Evolutionary conservation across 2,888 invertebrate genomes (phyloP), one percentile per base, ranked within the genome.

Genomic region (Thecocarcelia acutangulata): DNA sequence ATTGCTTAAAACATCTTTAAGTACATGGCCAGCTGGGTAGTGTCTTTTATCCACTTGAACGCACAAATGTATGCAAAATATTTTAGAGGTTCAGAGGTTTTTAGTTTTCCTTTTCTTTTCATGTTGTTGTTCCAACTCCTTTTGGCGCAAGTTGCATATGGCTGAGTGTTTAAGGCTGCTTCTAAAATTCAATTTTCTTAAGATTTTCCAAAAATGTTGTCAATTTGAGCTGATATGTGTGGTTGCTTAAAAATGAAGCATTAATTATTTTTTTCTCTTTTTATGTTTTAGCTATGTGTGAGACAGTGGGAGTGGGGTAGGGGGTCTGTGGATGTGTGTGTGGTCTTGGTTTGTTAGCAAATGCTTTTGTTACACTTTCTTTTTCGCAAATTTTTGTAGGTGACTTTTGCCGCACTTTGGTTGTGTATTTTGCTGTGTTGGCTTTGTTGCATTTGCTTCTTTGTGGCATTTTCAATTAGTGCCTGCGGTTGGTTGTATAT

Each of bases 391-490:
- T 46, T 54, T 46, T 44, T 28, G 33, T 76, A 61, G 61, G 13
- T 76, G 69, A 76, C 76, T 76, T 76, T 70, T 50, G 42, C 42
- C 63, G 24, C 56, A 61, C 59, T 73, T 61, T 73, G 13, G 11
- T 52, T 28, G 19, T 33, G 40, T 19, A 21, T 64, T 40, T 76
- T 63, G 50, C 15, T 19, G 24, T 19, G 24, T 54, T 33, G 46
- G 33, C 52, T 42, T 17, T 69, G 68, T 61, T 78, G 64, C 58
- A 78, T 54, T 74, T 82, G 74, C 66, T 64, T 83, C 75, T 79
- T 66, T 84, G 84, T 84, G 83, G 83, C 83, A 82, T 83, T 85
- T 84, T 83, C 83, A 84, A 85, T 85, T 83, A 83, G 78, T 81
- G 78, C 82, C 82, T 63, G 66, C 69, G 72, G 72, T 46, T 68